These are phyloP conservation scores for Marcusenius ussheri DNA, from an alignment of 2,113 vertebrate species.

Conservation along the genomic window DNA sequence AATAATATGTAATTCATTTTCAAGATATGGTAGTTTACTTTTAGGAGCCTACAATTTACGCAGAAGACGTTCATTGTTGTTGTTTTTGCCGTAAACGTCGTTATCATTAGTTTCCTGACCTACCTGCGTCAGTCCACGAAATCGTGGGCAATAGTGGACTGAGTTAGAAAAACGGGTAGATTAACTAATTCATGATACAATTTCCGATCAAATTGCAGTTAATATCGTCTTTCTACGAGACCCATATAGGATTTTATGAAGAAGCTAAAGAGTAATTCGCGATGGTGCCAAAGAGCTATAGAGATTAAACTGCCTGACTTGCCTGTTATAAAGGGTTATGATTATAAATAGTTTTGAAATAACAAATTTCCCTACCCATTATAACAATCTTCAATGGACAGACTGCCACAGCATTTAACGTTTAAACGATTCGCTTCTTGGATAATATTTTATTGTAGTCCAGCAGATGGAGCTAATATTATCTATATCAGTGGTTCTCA, in stretches of 20 bases:
- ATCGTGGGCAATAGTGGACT: no score
- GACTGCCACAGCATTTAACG: not conserved
- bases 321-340: not conserved
- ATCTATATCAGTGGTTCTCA: not conserved
- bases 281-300: not conserved
- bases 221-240: not conserved
- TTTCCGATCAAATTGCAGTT: not conserved
- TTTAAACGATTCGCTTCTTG: not conserved
- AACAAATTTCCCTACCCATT: not conserved
- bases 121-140: no score
- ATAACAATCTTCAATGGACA: not conserved
- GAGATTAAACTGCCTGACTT: not conserved
- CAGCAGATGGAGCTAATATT: conserved; percentile 12
- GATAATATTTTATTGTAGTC: not conserved
- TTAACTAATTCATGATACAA: no score
- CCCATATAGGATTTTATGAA: not conserved
- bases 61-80: not conserved
- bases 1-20: not conserved
- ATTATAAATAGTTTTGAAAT: not conserved
- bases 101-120: no score
- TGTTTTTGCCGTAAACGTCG: no score
- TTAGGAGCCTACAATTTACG: not conserved
- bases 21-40: not conserved
- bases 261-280: not conserved
- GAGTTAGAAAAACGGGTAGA: no score